phyloP scores from a whole-genome alignment of 1,140 invertebrate genomes.

The Hyposmocoma kahamanoa region DNA sequence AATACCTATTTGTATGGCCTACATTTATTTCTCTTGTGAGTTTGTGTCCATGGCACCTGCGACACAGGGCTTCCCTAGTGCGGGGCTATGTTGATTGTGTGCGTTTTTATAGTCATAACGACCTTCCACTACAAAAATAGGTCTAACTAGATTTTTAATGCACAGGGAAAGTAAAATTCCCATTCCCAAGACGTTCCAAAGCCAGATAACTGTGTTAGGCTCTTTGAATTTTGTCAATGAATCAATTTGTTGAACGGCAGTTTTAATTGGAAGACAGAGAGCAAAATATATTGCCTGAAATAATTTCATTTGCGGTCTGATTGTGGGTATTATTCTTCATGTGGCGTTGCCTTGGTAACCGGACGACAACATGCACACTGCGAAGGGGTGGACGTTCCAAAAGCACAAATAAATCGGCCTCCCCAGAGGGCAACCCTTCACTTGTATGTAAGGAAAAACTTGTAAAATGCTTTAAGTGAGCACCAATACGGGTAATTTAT shows the following conservation, averaged over 20 bases:
- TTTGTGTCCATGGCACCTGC: no score
- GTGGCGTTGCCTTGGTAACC: conserved; percentile 11
- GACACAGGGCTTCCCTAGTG: no score
- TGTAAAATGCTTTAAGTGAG: no score
- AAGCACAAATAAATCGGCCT: neutral
- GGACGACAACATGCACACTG: neutral
- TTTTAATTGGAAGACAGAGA: conserved; percentile 36
- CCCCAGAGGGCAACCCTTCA: neutral
- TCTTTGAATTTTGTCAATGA: conserved; percentile 34
- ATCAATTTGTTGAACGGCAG: conserved; percentile 41
- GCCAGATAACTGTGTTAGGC: conserved; percentile 43
- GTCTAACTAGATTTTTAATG: no score
- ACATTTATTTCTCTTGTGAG: no score
- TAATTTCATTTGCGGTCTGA: conserved; percentile 43
- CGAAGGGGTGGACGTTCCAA: neutral
- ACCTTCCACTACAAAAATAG: no score
- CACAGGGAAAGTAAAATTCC: neutral
- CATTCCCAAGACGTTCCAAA: conserved; percentile 17
- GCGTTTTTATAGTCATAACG: no score
- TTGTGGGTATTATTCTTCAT: conserved; percentile 33
- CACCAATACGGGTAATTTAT: no score
- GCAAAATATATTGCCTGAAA: conserved; percentile 36
- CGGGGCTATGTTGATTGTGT: no score
- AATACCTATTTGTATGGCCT: no score
- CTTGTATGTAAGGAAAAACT: no score